These are phyloP conservation scores for Thalpophila matura DNA, from an alignment of 2,888 invertebrate genomes.

Conservation along the genomic window DNA sequence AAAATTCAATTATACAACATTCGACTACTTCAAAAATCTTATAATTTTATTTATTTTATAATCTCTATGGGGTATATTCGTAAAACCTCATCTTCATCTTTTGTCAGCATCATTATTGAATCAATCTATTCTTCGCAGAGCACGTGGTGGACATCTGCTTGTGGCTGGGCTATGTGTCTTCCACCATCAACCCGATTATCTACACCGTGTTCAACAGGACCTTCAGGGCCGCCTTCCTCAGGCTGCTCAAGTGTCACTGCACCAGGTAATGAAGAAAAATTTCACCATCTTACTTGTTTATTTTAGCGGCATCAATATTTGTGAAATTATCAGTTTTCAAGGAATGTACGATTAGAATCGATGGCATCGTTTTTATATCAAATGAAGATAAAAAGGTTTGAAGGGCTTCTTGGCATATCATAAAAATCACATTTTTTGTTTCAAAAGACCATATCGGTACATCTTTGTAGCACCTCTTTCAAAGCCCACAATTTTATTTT, in stretches of 20 bases:
- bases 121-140: constrained; percentile 70
- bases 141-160: constrained; percentile 95
- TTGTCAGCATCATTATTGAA: background rate
- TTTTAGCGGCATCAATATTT: too few species aligned
- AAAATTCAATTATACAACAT: too few species aligned
- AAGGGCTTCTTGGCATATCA: too few species aligned
- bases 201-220: constrained; percentile 98
- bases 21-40: too few species aligned
- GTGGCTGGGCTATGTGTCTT: constrained; percentile 98
- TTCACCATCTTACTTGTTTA: background rate
- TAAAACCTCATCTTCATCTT: background rate
- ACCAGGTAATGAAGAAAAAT: constrained; percentile 89
- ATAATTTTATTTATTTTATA: too few species aligned
- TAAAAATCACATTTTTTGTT: too few species aligned
- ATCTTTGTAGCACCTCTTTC: background rate
- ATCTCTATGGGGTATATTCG: too few species aligned
- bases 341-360: too few species aligned
- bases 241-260: constrained; percentile 94
- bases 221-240: constrained; percentile 96
- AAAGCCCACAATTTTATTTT: background rate
- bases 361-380: too few species aligned
- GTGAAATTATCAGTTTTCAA: too few species aligned
- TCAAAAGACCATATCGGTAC: too few species aligned
- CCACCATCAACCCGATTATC: constrained; percentile 98
- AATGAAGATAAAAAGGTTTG: too few species aligned